Base-by-base conservation (phyloP, 2,797 vertebrate species). In the Nyctalus aviator region DNA sequence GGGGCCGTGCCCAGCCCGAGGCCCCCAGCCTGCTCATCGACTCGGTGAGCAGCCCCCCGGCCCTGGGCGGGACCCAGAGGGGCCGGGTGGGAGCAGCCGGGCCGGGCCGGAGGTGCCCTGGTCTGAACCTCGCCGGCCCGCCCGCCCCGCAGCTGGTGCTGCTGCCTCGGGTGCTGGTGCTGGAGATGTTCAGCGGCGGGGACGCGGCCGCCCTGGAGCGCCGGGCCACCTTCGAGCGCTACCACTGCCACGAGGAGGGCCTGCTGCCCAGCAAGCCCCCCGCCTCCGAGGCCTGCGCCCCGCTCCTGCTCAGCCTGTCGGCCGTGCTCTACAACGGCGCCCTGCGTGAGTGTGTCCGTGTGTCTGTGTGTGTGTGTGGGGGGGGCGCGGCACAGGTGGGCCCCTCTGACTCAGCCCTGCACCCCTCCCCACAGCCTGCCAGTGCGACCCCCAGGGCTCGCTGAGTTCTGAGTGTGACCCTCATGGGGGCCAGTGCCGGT, bases 141-240 rank as follows among this genome's bases (percentile, higher is more conserved):
- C 93, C 46, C 23, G 11, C 64, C 4, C 25, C 50, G 1, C 35
- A 99, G 99, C 98, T 99, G 4, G 98, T 98, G 27, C 96, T 99
- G 68, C 97, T 99, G 94, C 99, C 99, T 7, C 99, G 97, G 8
- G 98, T 99, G 95, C 98, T 98, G 81, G 98, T 98, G 8, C 97
- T 99, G 97, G 99, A 99, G 97, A 99, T 99, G 98, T 99, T 99
- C 96, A 99, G 98, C 0, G 98, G 98, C 0, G 99, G 99, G 0
- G 99, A 99, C 83, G 95, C 98, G 0, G 95, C 98, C 3, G 99
- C 99, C 20, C 97, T 98, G 90, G 97, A 96, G 72, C 99, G 99
- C 89, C 99, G 98, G 78, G 98, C 99, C 97, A 99, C 98, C 48
- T 99, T 99, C 1, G 99, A 99, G 96, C 99, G 98, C 8, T 99